Evolutionary conservation across 37 sponge, comb jelly and placozoan species (phyloP).

Genomic region (Chondrilla cf. caribensis): DNA sequence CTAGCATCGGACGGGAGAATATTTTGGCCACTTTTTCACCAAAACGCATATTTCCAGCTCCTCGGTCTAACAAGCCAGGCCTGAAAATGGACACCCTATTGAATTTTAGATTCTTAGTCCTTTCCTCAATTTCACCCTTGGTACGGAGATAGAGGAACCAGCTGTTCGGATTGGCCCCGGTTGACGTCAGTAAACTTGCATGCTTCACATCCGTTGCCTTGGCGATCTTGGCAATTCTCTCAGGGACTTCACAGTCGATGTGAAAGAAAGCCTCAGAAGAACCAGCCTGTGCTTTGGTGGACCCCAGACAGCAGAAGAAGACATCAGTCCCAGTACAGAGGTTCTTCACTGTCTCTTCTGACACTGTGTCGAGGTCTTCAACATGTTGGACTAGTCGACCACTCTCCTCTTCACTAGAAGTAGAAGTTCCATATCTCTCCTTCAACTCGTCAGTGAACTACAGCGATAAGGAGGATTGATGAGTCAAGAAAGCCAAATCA

Average conservation of each 20-base stretch:
- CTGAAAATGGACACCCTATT: constrained; percentile 44
- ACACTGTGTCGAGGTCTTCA: constrained; percentile 67
- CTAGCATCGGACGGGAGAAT: constrained; percentile 18
- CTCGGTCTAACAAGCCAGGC: constrained; percentile 65
- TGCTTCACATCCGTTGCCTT: constrained; percentile 64
- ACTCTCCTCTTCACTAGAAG: constrained; percentile 32
- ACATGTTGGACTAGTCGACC: constrained; percentile 70
- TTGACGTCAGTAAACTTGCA: constrained; percentile 65
- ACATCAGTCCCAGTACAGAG: constrained; percentile 66
- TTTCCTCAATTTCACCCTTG: constrained; percentile 68
- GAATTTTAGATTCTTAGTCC: constrained; percentile 42
- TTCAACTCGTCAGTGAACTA: background rate
- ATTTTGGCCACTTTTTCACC: constrained; percentile 53
- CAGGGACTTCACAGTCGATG: constrained; percentile 72
- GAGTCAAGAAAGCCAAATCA: no score
- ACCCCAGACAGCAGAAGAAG: constrained; percentile 76
- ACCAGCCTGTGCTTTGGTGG: constrained; percentile 67
- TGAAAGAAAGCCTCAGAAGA: constrained; percentile 70
- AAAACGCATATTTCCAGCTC: constrained; percentile 33
- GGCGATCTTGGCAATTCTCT: constrained; percentile 51
- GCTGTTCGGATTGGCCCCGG: constrained; percentile 64
- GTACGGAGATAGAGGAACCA: constrained; percentile 68
- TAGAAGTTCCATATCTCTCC: constrained; percentile 44
- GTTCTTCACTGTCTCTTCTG: constrained; percentile 58
- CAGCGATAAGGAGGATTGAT: no score